phyloP scores from a whole-genome alignment of 2,113 vertebrate species.

The Nycticryphes semicollaris region DNA sequence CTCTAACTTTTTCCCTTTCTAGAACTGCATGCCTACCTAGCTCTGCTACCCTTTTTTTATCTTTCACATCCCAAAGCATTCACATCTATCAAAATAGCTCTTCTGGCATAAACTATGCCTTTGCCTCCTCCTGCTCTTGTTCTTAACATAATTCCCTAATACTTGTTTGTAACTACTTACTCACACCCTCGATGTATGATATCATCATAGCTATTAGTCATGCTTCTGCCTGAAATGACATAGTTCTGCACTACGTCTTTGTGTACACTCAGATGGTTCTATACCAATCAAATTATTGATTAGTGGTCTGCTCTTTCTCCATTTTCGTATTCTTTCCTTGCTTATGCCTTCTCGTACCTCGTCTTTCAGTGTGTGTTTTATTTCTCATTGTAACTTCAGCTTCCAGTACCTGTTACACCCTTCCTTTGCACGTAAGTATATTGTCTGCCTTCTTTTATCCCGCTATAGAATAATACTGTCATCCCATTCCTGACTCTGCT shows the following conservation, averaged over 20 bases:
- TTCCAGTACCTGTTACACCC: background rate
- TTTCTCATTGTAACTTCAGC: background rate
- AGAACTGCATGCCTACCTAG: background rate
- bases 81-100: background rate
- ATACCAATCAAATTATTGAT: background rate
- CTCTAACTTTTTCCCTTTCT: background rate
- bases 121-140: background rate
- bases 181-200: background rate
- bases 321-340: rapidly evolving
- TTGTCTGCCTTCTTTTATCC: background rate
- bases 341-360: background rate
- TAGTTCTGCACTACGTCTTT: rapidly evolving
- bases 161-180: background rate
- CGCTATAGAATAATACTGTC: background rate
- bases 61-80: background rate
- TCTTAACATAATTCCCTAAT: background rate
- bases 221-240: background rate
- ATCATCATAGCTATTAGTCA: background rate
- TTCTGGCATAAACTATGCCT: background rate
- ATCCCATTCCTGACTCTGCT: background rate
- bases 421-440: background rate
- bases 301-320: background rate
- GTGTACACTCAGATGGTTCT: background rate
- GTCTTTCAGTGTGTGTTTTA: background rate
- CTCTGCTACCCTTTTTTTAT: background rate